Evolutionary conservation across 2,113 vertebrate genomes (phyloP).

Genomic region (Psittacula cyanocephala): DNA sequence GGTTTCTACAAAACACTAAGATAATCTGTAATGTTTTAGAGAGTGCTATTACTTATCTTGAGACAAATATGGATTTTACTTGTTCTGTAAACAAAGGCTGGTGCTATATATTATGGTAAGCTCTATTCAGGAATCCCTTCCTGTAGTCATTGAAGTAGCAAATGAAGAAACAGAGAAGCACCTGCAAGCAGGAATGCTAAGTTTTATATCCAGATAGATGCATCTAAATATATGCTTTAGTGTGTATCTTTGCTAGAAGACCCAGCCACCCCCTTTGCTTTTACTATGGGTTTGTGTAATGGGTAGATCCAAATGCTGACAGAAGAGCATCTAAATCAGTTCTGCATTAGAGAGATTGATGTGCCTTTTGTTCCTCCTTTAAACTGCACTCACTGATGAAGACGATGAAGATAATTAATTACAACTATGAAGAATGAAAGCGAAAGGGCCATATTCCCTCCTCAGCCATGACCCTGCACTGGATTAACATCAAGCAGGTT

Average conservation of each 20-base stretch:
- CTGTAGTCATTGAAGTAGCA: neutral
- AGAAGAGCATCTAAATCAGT: neutral
- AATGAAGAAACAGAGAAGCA: neutral
- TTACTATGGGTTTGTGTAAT: neutral
- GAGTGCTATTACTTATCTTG: neutral
- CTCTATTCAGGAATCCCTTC: neutral
- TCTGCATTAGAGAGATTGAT: slow-evolving; percentile 11
- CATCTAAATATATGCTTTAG: neutral
- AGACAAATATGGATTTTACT: neutral
- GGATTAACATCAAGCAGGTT: neutral
- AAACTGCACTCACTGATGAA: neutral
- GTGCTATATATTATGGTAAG: neutral
- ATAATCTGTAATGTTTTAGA: neutral
- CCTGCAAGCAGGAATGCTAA: neutral
- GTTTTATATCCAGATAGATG: neutral
- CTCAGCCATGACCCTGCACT: neutral
- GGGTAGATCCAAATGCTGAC: neutral
- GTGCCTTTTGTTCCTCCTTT: slow-evolving; percentile 11
- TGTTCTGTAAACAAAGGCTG: neutral
- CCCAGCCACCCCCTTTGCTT: neutral
- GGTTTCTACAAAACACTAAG: neutral
- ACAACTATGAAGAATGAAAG: slow-evolving; percentile 21
- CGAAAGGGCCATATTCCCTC: neutral
- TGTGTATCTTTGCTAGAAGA: neutral
- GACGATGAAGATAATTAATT: slow-evolving; percentile 43